A percentile compares a stretch with the other conserved stretches of the same genome.
phyloP scores from a whole-genome alignment of 2,888 invertebrate species.

The Plebejus melissa region DNA sequence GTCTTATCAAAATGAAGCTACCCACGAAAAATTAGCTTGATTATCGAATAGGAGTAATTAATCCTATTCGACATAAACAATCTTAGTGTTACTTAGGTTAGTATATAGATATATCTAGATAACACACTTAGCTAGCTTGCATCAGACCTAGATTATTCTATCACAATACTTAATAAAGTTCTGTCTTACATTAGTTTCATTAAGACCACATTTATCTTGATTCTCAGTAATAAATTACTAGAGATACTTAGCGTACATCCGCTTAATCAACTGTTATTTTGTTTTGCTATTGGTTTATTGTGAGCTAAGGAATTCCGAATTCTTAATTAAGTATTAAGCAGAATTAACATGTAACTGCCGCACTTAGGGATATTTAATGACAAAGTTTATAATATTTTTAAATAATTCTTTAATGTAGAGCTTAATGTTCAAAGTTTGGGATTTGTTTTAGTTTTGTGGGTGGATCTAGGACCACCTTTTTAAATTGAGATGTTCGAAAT shows the following conservation, averaged over 20 bases:
- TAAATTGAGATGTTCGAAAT: no score
- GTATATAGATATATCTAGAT: neutral
- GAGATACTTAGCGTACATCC: neutral
- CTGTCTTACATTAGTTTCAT: slow-evolving; percentile 12
- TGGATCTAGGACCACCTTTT: no score
- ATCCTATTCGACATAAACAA: no score
- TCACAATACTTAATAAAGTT: slow-evolving; percentile 8
- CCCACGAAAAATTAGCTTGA: no score
- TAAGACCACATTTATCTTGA: slow-evolving; percentile 7
- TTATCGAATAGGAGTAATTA: no score
- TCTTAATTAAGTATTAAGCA: neutral
- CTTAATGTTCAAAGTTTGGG: no score
- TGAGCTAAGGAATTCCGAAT: neutral
- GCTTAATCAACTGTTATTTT: neutral
- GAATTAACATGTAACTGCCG: neutral
- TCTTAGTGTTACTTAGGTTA: no score
- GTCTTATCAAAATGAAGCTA: no score
- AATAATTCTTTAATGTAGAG: no score
- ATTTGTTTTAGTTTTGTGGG: no score
- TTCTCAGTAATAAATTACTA: slow-evolving; percentile 4
- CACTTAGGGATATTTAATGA: no score
- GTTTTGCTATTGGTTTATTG: neutral
- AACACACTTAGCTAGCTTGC: neutral
- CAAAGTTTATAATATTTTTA: no score
- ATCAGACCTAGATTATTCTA: neutral